These are phyloP conservation scores for Calameuta idolon DNA, from an alignment of 2,888 invertebrate species.

Conservation along the genomic window DNA sequence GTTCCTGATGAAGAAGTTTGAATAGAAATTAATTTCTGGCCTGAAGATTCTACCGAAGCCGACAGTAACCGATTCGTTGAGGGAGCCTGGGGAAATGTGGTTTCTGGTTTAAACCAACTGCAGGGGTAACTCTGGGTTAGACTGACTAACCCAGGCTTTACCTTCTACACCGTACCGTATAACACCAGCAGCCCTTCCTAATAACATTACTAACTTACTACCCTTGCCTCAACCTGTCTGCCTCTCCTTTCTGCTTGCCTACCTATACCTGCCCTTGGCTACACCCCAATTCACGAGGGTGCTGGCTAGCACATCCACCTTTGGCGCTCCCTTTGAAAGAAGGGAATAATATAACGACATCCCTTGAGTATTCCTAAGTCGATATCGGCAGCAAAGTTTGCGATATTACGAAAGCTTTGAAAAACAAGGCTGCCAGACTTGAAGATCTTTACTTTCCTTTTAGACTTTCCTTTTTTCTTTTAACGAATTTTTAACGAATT, in stretches of 20 bases:
- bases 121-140: conserved; percentile 19
- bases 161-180: not conserved
- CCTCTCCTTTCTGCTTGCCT: not conserved
- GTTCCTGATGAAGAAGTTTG: conserved; percentile 21
- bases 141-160: conserved; percentile 30
- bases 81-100: conserved; percentile 40
- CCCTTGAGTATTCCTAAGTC: not conserved
- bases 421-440: not conserved
- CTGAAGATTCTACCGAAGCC: conserved; percentile 19
- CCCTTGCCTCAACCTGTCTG: not conserved
- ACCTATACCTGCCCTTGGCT: conserved; percentile 3
- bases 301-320: not conserved
- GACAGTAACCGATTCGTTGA: conserved; percentile 41
- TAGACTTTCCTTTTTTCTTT: not conserved
- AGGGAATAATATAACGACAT: not conserved
- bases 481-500: not conserved
- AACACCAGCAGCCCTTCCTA: conserved; percentile 9
- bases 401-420: not conserved
- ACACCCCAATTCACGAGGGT: conserved; percentile 12
- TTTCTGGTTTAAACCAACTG: conserved; percentile 29
- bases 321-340: not conserved
- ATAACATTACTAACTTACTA: conserved; percentile 10
- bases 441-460: not conserved
- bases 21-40: conserved; percentile 43
- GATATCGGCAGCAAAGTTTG: not conserved